These are phyloP conservation scores for Coleophora flavipennella DNA, from an alignment of 2,888 invertebrate species.

Conservation along the genomic window DNA sequence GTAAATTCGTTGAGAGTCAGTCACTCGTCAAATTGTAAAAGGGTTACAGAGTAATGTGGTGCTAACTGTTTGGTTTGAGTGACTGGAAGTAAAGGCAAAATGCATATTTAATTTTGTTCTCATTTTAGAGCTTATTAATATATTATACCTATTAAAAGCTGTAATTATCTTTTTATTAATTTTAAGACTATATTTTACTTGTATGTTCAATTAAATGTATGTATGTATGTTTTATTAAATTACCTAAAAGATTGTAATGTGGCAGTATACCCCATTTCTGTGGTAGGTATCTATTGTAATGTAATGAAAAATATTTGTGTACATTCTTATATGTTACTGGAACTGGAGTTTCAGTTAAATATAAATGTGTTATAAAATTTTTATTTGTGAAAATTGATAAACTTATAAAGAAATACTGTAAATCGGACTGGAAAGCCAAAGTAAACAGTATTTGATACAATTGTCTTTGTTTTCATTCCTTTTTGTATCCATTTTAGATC, in stretches of 20 bases:
- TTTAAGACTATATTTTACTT: slow-evolving; percentile 56
- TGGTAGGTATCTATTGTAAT: slow-evolving; percentile 40
- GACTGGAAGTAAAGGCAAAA: slow-evolving; percentile 54
- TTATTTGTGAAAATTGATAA: slow-evolving; percentile 38
- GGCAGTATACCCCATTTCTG: slow-evolving; percentile 29
- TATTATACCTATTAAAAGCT: slow-evolving; percentile 58
- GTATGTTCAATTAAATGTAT: slow-evolving; percentile 28
- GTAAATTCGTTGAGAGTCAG: slow-evolving; percentile 28
- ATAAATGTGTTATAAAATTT: slow-evolving; percentile 62
- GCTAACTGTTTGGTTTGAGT: slow-evolving; percentile 58
- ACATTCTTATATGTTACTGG: slow-evolving; percentile 42
- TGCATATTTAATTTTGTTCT: slow-evolving; percentile 63
- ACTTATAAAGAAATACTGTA: slow-evolving; percentile 64
- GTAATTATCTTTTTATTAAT: slow-evolving; percentile 65
- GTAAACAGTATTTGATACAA: slow-evolving; percentile 69
- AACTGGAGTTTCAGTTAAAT: slow-evolving; percentile 52
- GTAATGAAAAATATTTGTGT: slow-evolving; percentile 38
- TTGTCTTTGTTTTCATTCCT: slow-evolving; percentile 25
- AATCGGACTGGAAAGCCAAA: slow-evolving; percentile 70
- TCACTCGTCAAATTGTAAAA: slow-evolving; percentile 41
- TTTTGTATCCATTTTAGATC: slow-evolving; percentile 1
- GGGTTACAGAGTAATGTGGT: slow-evolving; percentile 53
- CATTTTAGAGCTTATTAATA: slow-evolving; percentile 71
- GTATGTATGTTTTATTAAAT: slow-evolving; percentile 30
- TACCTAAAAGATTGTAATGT: slow-evolving; percentile 24